phyloP scores from a whole-genome alignment of 2,888 invertebrate species.

The Cephus sareptanus region DNA sequence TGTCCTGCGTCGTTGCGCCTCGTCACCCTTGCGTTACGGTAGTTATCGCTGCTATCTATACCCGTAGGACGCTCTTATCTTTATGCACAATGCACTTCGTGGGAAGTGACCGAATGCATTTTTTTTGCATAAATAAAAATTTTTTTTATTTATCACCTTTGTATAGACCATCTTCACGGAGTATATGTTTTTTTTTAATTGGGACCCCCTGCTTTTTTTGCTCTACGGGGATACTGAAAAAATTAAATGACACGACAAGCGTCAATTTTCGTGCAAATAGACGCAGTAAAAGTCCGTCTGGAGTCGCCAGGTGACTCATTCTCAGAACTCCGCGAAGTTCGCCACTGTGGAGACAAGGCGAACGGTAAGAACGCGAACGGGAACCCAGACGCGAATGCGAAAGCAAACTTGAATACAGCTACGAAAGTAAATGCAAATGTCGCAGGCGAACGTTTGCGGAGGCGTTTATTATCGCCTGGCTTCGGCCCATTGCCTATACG shows the following conservation, averaged over 20 bases:
- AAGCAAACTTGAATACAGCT: not conserved
- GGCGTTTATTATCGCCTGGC: slow-evolving; percentile 32
- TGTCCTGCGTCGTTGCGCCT: slow-evolving; percentile 26
- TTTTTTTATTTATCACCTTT: too few species aligned
- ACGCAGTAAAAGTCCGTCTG: not conserved
- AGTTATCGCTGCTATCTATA: slow-evolving; percentile 25
- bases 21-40: slow-evolving; percentile 26
- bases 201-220: not conserved
- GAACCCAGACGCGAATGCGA: slow-evolving; percentile 11
- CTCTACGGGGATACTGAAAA: not conserved
- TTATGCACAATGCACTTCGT: not conserved
- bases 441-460: slow-evolving; percentile 23
- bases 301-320: slow-evolving; percentile 35
- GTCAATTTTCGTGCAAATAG: slow-evolving; percentile 25
- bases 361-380: not conserved
- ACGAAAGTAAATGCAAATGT: not conserved
- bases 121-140: not conserved
- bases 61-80: not conserved
- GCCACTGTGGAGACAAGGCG: not conserved
- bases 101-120: not conserved
- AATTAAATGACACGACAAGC: not conserved
- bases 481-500: not conserved
- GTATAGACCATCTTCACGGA: too few species aligned
- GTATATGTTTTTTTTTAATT: not conserved
- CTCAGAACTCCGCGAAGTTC: slow-evolving; percentile 11